A percentile compares a stretch with the other conserved stretches of the same genome.
These are phyloP conservation scores for Callithrix jacchus DNA, from an alignment of 2,113 vertebrate species.

Conservation along the genomic window DNA sequence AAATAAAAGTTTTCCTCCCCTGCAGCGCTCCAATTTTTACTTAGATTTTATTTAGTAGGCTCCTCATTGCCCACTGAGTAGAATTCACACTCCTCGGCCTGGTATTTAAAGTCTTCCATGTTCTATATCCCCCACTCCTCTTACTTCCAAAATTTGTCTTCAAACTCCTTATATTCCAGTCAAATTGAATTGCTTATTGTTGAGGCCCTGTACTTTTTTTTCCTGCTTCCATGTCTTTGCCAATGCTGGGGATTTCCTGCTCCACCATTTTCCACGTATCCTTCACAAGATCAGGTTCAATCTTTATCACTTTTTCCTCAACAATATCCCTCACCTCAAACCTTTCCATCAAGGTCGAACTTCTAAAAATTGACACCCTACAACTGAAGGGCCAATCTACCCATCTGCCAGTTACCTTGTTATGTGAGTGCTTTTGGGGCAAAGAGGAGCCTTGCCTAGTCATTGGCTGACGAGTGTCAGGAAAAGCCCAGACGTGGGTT, in stretches of 20 bases:
- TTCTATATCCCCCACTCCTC: background rate
- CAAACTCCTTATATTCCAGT: background rate
- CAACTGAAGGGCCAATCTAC: background rate
- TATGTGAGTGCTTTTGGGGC: background rate
- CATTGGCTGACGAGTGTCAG: background rate
- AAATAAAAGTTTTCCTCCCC: background rate
- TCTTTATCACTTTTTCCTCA: background rate
- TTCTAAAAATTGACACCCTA: background rate
- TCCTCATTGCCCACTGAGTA: background rate
- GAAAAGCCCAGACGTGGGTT: background rate
- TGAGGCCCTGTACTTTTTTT: background rate
- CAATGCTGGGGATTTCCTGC: background rate
- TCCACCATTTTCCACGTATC: background rate
- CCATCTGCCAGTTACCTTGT: background rate
- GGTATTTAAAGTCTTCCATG: background rate
- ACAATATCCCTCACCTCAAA: background rate
- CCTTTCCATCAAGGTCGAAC: background rate
- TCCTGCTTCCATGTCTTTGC: background rate
- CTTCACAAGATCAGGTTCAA: background rate
- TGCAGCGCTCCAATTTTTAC: background rate
- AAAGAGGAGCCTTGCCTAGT: background rate
- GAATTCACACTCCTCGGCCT: background rate
- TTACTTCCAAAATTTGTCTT: background rate
- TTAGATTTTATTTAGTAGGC: background rate
- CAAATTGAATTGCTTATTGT: background rate